These are phyloP conservation scores for Papilio elwesi DNA, from an alignment of 2,888 invertebrate species.

Conservation along the genomic window DNA sequence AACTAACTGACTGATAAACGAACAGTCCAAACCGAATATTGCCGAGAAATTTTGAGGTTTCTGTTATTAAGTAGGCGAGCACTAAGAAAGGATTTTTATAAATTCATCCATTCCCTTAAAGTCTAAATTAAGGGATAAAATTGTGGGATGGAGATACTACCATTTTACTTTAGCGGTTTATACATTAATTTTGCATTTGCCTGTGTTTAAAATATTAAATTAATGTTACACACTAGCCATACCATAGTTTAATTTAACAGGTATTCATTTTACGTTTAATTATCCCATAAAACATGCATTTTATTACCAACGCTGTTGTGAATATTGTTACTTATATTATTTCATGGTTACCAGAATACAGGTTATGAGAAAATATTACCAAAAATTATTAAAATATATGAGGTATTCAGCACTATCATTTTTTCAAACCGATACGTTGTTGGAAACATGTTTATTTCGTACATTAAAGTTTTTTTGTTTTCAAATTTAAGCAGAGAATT, in stretches of 20 bases:
- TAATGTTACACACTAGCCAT: too few species aligned
- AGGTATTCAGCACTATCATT: not conserved
- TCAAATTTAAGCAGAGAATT: not conserved
- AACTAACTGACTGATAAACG: too few species aligned
- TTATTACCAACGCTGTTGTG: not conserved
- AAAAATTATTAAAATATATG: not conserved
- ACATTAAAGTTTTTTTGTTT: not conserved
- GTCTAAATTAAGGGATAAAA: too few species aligned
- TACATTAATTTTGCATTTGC: not conserved
- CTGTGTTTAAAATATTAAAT: not conserved
- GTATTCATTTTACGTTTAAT: constrained; percentile 6
- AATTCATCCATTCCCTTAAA: too few species aligned
- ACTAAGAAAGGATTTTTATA: too few species aligned
- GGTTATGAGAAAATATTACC: not conserved
- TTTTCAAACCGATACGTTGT: not conserved
- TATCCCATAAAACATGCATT: not conserved
- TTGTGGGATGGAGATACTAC: too few species aligned
- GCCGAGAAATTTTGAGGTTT: too few species aligned
- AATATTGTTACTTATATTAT: not conserved
- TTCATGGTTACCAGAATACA: not conserved
- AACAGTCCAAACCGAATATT: too few species aligned
- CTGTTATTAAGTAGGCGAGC: too few species aligned
- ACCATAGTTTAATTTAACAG: not conserved
- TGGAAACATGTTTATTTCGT: too few species aligned
- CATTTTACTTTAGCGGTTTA: not conserved